Evolutionary conservation across 2,797 vertebrate species (phyloP).

Genomic region (Sebastes trivittatus): DNA sequence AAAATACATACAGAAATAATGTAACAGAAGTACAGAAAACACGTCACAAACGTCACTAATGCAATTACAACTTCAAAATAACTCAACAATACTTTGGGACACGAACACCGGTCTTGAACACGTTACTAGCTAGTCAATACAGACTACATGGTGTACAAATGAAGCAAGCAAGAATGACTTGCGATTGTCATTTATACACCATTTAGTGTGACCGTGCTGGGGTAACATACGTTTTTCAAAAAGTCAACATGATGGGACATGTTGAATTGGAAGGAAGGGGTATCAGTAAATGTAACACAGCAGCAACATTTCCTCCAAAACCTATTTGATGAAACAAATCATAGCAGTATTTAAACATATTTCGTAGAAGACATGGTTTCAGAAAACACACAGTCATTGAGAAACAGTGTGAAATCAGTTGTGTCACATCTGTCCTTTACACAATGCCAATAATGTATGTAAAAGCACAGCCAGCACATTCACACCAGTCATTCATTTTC

Average conservation of each 20-base stretch:
- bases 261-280: neutral
- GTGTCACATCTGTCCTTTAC: conserved; percentile 3
- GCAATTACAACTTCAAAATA: no score
- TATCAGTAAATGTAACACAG: neutral
- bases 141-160: no score
- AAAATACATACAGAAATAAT: no score
- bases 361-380: neutral
- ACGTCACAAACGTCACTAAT: no score
- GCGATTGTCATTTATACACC: no score
- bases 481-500: conserved; percentile 1
- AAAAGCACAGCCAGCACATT: conserved; percentile 11
- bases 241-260: neutral
- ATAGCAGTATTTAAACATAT: neutral
- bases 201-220: no score
- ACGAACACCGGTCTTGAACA: no score
- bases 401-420: neutral
- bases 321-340: neutral
- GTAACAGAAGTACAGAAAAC: no score
- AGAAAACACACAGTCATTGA: neutral
- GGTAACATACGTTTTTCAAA: neutral
- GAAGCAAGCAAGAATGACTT: no score
- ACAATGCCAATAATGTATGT: neutral
- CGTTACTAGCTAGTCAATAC: no score
- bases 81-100: no score
- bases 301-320: neutral